Evolutionary conservation across 2,797 vertebrate species (phyloP), one percentile per base, ranked within the genome.

Genomic region (Gila robusta): DNA sequence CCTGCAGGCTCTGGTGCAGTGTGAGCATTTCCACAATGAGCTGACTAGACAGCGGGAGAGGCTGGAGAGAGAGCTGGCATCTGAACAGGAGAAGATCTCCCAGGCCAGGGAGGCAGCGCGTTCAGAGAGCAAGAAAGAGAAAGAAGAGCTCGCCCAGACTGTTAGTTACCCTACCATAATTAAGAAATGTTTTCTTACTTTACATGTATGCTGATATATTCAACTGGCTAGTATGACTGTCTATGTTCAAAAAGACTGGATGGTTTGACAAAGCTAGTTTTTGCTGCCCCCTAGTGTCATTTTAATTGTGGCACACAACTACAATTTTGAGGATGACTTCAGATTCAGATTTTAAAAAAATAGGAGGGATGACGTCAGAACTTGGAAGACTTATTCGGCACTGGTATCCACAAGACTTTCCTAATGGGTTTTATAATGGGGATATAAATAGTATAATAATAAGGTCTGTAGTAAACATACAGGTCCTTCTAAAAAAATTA

Each of bases 1-100:
- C 82, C 78, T 88, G 64, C 91, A 99, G 98, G 95, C 95, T 86
- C 89, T 97, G 83, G 95, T 97, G 74, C 95, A 96, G 87, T 97
- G 96, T 92, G 96, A 98, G 80, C 97, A 97, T 86, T 77, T 99
- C 88, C 96, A 93, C 92, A 96, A 91, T 77, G 97, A 98, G 77
- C 91, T 99, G 89, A 90, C 92, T 74, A 94, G 95, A 74, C 97
- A 96, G 89, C 95, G 94, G 79, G 96, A 96, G 71, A 94, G 94
- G 16, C 91, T 97, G 35, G 96, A 96, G 89, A 96, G 89, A 85
- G 97, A 97, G 32, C 88, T 97, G 49, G 92, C 93, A 44, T 90
- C 90, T 54, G 94, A 97, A 84, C 91, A 96, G 85, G 93, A 92
- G 89, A 97, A 95, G 87, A 94, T 96, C 79, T 72, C 92, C 52